Evolutionary conservation across 2,888 invertebrate species (phyloP).

Genomic region (Pristionchus entomophagus): DNA sequence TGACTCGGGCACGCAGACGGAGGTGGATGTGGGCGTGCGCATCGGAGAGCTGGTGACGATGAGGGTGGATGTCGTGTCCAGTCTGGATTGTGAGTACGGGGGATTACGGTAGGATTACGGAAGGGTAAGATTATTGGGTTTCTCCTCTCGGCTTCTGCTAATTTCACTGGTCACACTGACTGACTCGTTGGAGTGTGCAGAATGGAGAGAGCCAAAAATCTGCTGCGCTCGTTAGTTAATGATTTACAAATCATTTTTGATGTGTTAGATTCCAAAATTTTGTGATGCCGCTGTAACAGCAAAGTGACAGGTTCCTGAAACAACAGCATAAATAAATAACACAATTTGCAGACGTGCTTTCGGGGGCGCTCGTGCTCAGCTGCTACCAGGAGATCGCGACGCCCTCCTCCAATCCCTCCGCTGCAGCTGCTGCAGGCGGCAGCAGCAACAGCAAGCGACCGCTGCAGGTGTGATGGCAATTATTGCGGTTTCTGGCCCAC

Average conservation of each 20-base stretch:
- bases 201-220: too few relatives aligned
- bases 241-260: too few relatives aligned
- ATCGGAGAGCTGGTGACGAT: slow-evolving; percentile 68
- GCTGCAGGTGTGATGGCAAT: neutral
- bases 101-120: neutral
- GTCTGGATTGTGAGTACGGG: slow-evolving; percentile 63
- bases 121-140: too few relatives aligned
- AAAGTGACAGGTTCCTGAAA: too few relatives aligned
- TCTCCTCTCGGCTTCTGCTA: too few relatives aligned
- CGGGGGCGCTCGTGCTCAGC: neutral
- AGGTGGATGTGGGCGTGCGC: slow-evolving; percentile 56
- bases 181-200: too few relatives aligned
- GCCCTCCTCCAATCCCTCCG: neutral
- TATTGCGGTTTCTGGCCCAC: too few relatives aligned
- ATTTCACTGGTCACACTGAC: too few relatives aligned
- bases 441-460: neutral
- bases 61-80: slow-evolving; percentile 65
- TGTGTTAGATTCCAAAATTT: too few relatives aligned
- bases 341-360: neutral
- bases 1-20: neutral
- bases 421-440: neutral
- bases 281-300: too few relatives aligned
- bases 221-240: too few relatives aligned
- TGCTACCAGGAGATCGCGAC: slow-evolving; percentile 38
- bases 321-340: too few relatives aligned